Evolutionary conservation across 2,888 invertebrate species (phyloP).

Genomic region (Cephalotes varians): DNA sequence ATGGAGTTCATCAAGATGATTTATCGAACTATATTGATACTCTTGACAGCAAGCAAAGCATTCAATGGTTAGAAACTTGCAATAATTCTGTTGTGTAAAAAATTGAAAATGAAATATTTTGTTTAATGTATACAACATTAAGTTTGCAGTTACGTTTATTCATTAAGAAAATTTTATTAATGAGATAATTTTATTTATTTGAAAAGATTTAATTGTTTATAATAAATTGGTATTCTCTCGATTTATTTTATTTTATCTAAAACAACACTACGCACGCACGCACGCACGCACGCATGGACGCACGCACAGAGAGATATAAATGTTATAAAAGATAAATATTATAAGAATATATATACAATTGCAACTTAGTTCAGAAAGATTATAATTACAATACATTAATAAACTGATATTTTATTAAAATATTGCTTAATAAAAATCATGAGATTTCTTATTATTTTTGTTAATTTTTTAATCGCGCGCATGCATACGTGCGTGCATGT

Average conservation of each 20-base stretch:
- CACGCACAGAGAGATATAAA: no score
- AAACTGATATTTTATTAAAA: no score
- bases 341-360: no score
- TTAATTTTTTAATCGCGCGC: no score
- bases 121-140: not conserved
- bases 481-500: no score
- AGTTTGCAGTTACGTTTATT: constrained; percentile 7
- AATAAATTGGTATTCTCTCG: not conserved
- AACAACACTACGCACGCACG: no score
- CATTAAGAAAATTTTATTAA: not conserved
- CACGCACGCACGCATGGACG: no score
- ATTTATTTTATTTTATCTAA: not conserved
- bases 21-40: constrained; percentile 80
- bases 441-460: no score
- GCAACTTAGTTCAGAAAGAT: no score
- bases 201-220: not conserved
- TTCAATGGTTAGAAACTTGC: constrained; percentile 78
- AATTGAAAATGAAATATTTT: constrained; percentile 4
- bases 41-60: constrained; percentile 77
- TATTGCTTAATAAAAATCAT: no score
- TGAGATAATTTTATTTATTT: constrained; percentile 13
- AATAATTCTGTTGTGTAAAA: constrained; percentile 54
- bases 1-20: constrained; percentile 80
- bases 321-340: no score
- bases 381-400: no score